Evolutionary conservation across 2,888 invertebrate genomes (phyloP).

Genomic region (Diarsia brunnea): DNA sequence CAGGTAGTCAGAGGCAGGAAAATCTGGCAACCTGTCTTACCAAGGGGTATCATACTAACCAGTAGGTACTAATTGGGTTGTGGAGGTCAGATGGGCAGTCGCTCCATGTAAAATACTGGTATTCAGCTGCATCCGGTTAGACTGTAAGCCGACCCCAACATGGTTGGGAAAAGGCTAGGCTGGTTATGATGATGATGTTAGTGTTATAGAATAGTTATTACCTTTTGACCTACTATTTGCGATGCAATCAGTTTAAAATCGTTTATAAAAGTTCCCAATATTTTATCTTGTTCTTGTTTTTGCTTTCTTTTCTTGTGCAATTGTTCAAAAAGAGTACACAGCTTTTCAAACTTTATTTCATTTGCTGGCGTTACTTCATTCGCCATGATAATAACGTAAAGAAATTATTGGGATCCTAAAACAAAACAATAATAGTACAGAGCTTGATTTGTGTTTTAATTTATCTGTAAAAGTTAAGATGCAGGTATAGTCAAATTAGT

Average conservation of each 20-base stretch:
- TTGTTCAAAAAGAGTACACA: conserved; percentile 92
- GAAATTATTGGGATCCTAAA: conserved; percentile 52
- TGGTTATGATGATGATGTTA: too few species aligned
- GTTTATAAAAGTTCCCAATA: conserved; percentile 87
- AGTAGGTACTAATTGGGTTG: too few species aligned
- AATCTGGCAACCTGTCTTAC: too few species aligned
- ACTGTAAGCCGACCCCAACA: too few species aligned
- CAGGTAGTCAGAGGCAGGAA: too few species aligned
- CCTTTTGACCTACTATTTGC: conserved; percentile 78
- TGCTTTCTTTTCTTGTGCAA: conserved; percentile 86
- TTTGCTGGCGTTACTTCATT: conserved; percentile 71
- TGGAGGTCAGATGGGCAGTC: too few species aligned
- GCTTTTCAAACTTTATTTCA: conserved; percentile 86
- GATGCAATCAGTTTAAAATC: conserved; percentile 84
- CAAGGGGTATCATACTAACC: too few species aligned
- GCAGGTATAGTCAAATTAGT: background rate
- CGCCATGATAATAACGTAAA: conserved; percentile 57
- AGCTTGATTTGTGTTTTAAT: background rate
- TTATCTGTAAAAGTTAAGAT: background rate
- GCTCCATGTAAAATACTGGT: too few species aligned
- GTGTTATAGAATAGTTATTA: conserved; percentile 69
- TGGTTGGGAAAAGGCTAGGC: too few species aligned
- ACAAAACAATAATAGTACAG: conserved; percentile 56
- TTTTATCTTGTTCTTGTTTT: conserved; percentile 85
- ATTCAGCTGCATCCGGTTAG: too few species aligned